A percentile compares a stretch with the other conserved stretches of the same genome.
Conservation (phyloP, 2,888 invertebrate genomes). For the Leucoma salicis region DNA sequence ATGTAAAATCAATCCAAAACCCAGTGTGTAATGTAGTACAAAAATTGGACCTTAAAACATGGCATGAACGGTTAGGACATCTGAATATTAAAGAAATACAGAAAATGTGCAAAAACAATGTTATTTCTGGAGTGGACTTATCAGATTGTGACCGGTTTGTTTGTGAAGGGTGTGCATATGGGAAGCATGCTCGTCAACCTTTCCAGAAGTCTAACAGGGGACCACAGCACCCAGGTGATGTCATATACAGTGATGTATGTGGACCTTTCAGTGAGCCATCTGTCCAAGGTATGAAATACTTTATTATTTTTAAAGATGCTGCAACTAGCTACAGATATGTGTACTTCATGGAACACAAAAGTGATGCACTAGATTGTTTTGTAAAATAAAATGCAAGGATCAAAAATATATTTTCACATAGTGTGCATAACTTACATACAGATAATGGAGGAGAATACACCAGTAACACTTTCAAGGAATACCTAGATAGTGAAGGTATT, state of each 20-base stretch:
- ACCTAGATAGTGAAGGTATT: constrained; percentile 27
- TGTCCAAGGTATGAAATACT: constrained; percentile 18
- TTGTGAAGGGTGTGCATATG: constrained; percentile 20
- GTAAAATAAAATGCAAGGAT: constrained; percentile 21
- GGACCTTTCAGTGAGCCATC: constrained; percentile 19
- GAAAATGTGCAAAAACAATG: constrained; percentile 20
- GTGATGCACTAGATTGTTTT: constrained; percentile 19
- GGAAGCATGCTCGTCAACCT: constrained; percentile 10
- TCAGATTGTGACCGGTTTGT: constrained; percentile 9
- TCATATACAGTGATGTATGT: constrained; percentile 21
- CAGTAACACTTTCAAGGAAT: constrained; percentile 17
- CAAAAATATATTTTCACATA: constrained; percentile 13
- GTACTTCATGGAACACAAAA: constrained; percentile 23
- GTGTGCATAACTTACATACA: constrained; percentile 15
- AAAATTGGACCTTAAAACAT: constrained; percentile 9
- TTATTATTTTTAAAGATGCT: constrained; percentile 30
- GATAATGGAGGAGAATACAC: constrained; percentile 27
- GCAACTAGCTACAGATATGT: constrained; percentile 9
- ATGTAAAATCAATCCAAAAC: constrained; percentile 2
- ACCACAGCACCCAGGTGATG: constrained; percentile 1
- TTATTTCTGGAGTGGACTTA: constrained; percentile 10
- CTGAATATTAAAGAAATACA: constrained; percentile 21
- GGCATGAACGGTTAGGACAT: constrained; percentile 27
- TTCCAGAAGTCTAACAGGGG: constrained; percentile 11
- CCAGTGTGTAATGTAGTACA: constrained; percentile 13